Conservation (phyloP, 2,797 vertebrate genomes). For the Rhynchotus rufescens region DNA sequence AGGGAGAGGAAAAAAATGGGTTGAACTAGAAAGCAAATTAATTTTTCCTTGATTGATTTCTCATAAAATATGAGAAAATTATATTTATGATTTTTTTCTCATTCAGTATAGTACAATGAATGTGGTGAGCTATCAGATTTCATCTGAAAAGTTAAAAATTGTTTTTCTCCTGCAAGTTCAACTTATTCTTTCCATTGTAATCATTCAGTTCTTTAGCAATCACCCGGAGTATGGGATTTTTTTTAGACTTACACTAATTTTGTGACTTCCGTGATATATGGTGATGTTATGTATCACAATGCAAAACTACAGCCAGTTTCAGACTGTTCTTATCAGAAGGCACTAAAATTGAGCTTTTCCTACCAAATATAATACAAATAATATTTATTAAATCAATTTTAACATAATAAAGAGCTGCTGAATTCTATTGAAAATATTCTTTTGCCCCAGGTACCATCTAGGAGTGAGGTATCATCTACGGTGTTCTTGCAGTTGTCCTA, state of each 20-base stretch:
- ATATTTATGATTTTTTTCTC: not conserved
- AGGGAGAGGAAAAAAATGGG: not conserved
- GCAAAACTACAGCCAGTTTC: not conserved
- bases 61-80: not conserved
- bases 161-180: not conserved
- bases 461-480: too few relatives aligned
- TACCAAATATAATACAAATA: not conserved
- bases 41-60: not conserved
- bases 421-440: not conserved
- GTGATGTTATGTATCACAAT: not conserved
- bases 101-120: not conserved
- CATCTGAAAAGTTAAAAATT: not conserved
- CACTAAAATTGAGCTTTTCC: not conserved
- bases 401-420: not conserved
- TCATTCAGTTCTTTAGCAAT: not conserved
- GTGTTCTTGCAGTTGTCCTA: not conserved
- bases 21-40: fast-evolving
- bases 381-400: not conserved
- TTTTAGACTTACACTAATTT: not conserved
- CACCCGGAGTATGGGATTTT: not conserved
- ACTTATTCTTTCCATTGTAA: not conserved
- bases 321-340: not conserved
- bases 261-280: not conserved
- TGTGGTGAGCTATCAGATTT: not conserved
- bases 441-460: not conserved